Conservation (phyloP, 1,140 invertebrate species). For the Cydia amplana region DNA sequence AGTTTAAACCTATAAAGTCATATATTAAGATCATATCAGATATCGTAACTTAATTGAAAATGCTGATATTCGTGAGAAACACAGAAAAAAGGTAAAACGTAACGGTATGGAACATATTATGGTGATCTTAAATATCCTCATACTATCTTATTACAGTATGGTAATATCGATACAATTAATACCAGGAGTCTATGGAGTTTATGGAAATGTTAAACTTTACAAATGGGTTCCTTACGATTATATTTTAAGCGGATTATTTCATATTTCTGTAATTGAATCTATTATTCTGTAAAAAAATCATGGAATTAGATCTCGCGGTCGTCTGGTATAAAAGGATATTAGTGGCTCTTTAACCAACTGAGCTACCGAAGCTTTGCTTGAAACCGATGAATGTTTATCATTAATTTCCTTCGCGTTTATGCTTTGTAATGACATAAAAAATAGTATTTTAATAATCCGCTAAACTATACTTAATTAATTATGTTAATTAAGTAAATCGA, state of each 20-base stretch:
- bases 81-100: background rate
- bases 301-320: too few relatives aligned
- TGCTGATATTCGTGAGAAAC: constrained; percentile 15
- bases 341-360: too few relatives aligned
- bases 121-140: background rate
- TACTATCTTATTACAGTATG: background rate
- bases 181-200: background rate
- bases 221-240: background rate
- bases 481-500: too few relatives aligned
- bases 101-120: constrained; percentile 7
- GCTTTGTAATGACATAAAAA: too few relatives aligned
- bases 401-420: too few relatives aligned
- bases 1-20: constrained; percentile 7
- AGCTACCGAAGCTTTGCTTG: too few relatives aligned
- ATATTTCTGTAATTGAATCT: too few relatives aligned
- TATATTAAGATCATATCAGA: constrained; percentile 29
- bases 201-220: background rate
- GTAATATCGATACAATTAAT: constrained; percentile 6
- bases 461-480: too few relatives aligned
- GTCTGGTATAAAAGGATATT: too few relatives aligned
- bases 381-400: too few relatives aligned
- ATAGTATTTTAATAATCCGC: too few relatives aligned
- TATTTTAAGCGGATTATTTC: background rate
- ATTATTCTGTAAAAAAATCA: too few relatives aligned
- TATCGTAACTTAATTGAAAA: constrained; percentile 23